Base-by-base conservation (phyloP, 2,113 vertebrate genomes). In the Mellivora capensis region DNA sequence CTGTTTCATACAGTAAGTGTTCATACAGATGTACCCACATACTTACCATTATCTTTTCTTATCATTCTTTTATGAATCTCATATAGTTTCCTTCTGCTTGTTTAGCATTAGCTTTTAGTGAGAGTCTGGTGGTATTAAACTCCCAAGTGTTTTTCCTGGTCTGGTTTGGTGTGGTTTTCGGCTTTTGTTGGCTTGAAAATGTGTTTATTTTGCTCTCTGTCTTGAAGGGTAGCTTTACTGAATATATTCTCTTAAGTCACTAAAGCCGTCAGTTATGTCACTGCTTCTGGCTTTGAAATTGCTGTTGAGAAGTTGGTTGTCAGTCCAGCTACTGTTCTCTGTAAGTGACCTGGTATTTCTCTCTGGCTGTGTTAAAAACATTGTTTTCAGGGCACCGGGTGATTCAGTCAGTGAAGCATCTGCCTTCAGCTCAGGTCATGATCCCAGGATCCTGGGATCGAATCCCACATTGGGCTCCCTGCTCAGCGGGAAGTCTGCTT, bases 21-120 rank as follows among this genome's bases (percentile, higher is more conserved):
- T 79, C 31, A 25, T 86, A 17, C 23, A 59, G 27, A 42, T 71
- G 67, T 76, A 42, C 37, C 54, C 69, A 84, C 25, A 25, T 90
- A 44, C 42, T 89, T 92, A 52, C 27, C 85, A 17, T 4, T 80
- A 27, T 77, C 87, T 90, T 83, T 89, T 85, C n/a, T 94, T 17
- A 87, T 62, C 44, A 9, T 91, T 39, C 9, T 94, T 83, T 74
- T 12, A 34, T 86, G 44, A 81, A 71, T 34, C 49, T 37, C 7
- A 42, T 31, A 34, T 97, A 44, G 87, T 90, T 84, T 74, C 49
- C 54, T 37, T 67, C 37, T 59, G 27, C 47, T 21, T 61, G 17
- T 52, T 52, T 10, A 61, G 57, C 39, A 15, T 86, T 80, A n/a
- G 77, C n/a, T 39, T 80, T 76, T 18, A 52, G 54, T 52, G 57